These are phyloP conservation scores for Lycia hirtaria DNA, from an alignment of 2,888 invertebrate genomes.

Conservation along the genomic window DNA sequence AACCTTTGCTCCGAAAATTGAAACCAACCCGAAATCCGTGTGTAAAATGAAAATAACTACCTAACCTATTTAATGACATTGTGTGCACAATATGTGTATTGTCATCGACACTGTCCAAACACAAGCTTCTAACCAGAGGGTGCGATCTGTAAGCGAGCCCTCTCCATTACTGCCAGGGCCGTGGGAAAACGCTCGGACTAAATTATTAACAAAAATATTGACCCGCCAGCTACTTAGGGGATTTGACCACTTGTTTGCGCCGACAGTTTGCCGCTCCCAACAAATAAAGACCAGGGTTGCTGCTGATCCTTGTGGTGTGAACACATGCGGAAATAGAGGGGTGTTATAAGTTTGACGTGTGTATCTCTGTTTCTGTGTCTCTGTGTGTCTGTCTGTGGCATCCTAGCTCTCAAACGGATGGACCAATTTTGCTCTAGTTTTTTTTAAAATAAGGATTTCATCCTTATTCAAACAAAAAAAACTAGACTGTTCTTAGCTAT, in stretches of 20 bases:
- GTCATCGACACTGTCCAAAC: slow-evolving; percentile 61
- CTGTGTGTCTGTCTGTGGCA: no score
- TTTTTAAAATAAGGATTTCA: no score
- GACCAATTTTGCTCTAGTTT: no score
- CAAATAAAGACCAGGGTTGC: slow-evolving; percentile 57
- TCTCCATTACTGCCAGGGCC: slow-evolving; percentile 64
- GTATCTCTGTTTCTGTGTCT: no score
- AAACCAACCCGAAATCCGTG: not conserved
- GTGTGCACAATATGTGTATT: slow-evolving; percentile 38
- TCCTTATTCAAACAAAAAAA: no score
- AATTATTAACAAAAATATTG: slow-evolving; percentile 85
- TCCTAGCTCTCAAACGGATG: no score
- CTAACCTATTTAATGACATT: slow-evolving; percentile 29
- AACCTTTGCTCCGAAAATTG: no score
- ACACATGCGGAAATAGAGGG: no score
- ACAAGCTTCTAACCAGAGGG: slow-evolving; percentile 51
- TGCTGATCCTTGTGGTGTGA: slow-evolving; percentile 10
- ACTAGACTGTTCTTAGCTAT: no score
- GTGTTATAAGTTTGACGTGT: no score
- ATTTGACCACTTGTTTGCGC: slow-evolving; percentile 83
- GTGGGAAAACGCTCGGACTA: slow-evolving; percentile 77
- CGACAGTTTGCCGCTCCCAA: slow-evolving; percentile 78
- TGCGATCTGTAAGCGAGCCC: slow-evolving; percentile 72
- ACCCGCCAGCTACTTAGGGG: slow-evolving; percentile 84
- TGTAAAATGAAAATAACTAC: slow-evolving; percentile 8